Evolutionary conservation across 2,113 vertebrate genomes (phyloP), one percentile per base, ranked within the genome.

Genomic region (Platichthys stellatus): DNA sequence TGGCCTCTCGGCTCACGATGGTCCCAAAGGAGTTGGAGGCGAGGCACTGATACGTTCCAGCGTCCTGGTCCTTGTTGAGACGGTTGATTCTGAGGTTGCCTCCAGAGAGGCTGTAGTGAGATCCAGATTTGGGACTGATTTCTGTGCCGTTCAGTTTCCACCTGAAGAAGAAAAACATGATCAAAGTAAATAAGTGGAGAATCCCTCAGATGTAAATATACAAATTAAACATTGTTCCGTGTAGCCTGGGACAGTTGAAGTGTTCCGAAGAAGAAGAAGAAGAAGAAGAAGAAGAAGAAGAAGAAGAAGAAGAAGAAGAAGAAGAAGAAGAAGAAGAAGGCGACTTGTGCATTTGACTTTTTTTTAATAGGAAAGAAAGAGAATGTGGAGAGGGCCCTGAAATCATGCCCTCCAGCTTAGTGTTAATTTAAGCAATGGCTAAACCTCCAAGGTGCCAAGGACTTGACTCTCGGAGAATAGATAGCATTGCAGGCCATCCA

Each of bases 81-180:
- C 93, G 95, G 90, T 88, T 96, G 95, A 99, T 98, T 92, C 97
- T 75, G 88, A 99, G 94, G 93, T 93, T 98, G 73, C 97, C 97
- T 92, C 97, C 96, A 80, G 96, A 94, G 75, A 97, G 73, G 63
- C 95, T 96, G 94, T 97, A 97, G 92, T 94, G 97, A 62, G 95
- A 97, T 94, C 97, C 96, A 90, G 94, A 94, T 85, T 93, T 93
- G 13, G 93, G 84, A 84, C 94, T 95, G 53, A 99, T 92, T 57
- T 93, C 92, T 14, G 95, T 96, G n/a, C 96, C 96, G 38, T 99
- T 99, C 83, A 97, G 91, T 93, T 95, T 98, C 98, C 98, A 99
- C 93, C 98, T 99, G 0, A 80, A 90, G 57, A 17, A 21, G 40
- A 57, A 35, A 59, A 5, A 59, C 14, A 59, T 28, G 5, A 24